These are phyloP conservation scores for Rhabdomys dilectus DNA, from an alignment of 2,113 vertebrate genomes.

Conservation along the genomic window DNA sequence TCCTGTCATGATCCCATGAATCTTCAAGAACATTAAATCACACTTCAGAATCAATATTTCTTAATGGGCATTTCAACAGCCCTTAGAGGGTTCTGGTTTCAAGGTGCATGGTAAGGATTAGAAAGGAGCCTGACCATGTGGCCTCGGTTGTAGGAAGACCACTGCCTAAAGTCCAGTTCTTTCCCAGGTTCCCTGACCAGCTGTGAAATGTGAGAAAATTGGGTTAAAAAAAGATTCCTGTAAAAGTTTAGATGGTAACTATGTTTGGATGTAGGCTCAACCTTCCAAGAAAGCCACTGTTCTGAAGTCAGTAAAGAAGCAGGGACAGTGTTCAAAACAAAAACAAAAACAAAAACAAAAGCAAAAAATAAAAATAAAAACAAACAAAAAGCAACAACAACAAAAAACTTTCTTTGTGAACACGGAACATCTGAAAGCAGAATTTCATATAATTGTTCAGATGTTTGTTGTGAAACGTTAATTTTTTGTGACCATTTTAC, in stretches of 20 bases:
- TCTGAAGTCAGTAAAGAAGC: neutral
- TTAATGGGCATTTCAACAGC: constrained; percentile 71
- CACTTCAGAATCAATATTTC: constrained; percentile 70
- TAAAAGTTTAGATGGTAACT: neutral
- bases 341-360: neutral
- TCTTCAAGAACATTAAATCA: constrained; percentile 73
- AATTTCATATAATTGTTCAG: neutral
- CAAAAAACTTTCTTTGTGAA: neutral
- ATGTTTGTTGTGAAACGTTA: neutral
- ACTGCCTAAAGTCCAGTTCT: neutral
- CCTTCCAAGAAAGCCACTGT: no score
- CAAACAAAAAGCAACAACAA: no score
- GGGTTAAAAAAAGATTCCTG: neutral
- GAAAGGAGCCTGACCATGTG: neutral
- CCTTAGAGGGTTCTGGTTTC: neutral
- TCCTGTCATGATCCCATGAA: constrained; percentile 40
- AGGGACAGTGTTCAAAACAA: neutral
- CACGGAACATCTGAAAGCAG: neutral
- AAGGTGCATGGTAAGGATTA: neutral
- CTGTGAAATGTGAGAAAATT: constrained; percentile 23
- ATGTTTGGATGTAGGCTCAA: neutral
- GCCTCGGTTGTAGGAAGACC: neutral
- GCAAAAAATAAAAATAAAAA: no score
- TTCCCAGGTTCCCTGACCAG: neutral
- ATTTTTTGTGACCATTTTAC: constrained; percentile 5